Conservation (phyloP, 1,140 invertebrate genomes). For the Heterodera carotae region DNA sequence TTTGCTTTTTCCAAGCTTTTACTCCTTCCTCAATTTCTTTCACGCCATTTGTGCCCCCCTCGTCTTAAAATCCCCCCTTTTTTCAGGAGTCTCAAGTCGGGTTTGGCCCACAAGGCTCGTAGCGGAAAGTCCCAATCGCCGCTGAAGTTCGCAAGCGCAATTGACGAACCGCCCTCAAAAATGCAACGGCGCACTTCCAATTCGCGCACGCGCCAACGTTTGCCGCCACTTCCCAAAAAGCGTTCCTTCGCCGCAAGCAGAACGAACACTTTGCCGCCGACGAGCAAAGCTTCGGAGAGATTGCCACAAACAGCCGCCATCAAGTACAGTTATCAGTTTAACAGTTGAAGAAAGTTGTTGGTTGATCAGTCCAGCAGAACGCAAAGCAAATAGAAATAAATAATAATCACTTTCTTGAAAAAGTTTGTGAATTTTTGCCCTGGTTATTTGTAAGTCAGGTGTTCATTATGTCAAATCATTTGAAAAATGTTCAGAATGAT, state of each 20-base stretch:
- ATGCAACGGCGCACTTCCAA: conserved; percentile 24
- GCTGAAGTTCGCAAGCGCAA: conserved; percentile 18
- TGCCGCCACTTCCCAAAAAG: conserved; percentile 44
- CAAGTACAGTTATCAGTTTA: too few relatives aligned
- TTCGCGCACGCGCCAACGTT: conserved; percentile 31
- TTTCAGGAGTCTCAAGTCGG: conserved; percentile 49
- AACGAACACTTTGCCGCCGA: conserved; percentile 11
- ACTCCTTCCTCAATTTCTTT: conserved; percentile 7
- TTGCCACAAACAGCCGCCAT: conserved; percentile 43
- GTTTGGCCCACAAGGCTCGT: conserved; percentile 24
- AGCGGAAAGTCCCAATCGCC: conserved; percentile 46
- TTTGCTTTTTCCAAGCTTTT: background rate
- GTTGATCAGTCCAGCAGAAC: background rate
- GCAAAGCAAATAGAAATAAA: background rate
- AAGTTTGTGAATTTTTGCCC: too few relatives aligned
- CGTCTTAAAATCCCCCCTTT: conserved; percentile 5
- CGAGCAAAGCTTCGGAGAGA: conserved; percentile 21
- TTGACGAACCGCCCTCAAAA: conserved; percentile 20
- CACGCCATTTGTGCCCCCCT: conserved; percentile 16
- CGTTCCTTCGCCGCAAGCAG: conserved; percentile 14
- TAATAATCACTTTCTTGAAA: background rate
- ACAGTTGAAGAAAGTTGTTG: too few relatives aligned
- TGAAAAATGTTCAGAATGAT: too few relatives aligned
- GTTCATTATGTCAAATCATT: too few relatives aligned
- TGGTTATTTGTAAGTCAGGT: too few relatives aligned